A percentile compares a stretch with the other conserved stretches of the same genome.
These are phyloP conservation scores for Drosophila willistoni DNA, from an alignment of 1,140 invertebrate genomes.

Conservation along the genomic window DNA sequence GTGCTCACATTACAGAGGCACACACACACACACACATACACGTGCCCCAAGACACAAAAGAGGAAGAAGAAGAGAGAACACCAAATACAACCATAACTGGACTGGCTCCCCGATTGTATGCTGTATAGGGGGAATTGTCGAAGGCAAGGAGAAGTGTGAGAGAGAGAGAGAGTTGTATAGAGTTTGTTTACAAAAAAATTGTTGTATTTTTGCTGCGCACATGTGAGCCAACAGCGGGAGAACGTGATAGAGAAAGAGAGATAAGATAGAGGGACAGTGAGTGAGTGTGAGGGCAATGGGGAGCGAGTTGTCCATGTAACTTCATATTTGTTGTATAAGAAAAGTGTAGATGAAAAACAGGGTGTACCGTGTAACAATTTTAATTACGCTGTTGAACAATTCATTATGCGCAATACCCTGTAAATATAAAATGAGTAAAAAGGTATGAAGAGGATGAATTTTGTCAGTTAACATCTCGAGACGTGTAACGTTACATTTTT, in stretches of 20 bases:
- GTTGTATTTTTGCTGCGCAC: slow-evolving; percentile 75
- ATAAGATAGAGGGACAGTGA: too few species aligned
- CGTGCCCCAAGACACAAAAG: slow-evolving; percentile 37
- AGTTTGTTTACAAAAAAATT: slow-evolving; percentile 61
- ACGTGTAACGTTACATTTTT: not conserved
- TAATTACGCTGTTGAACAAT: slow-evolving; percentile 33
- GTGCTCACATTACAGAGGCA: slow-evolving; percentile 64
- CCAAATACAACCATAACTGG: slow-evolving; percentile 50
- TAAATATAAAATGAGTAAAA: not conserved
- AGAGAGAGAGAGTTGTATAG: slow-evolving; percentile 37
- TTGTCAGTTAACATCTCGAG: too few species aligned
- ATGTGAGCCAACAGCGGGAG: slow-evolving; percentile 51
- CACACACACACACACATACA: slow-evolving; percentile 14
- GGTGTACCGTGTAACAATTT: slow-evolving; percentile 44
- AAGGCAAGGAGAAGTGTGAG: not conserved
- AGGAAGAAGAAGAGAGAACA: slow-evolving; percentile 48
- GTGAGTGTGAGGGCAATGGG: slow-evolving; percentile 23
- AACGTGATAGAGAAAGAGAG: slow-evolving; percentile 21
- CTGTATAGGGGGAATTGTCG: too few species aligned
- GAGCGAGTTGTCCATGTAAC: slow-evolving; percentile 42
- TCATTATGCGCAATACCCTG: not conserved
- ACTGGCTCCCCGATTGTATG: slow-evolving; percentile 17
- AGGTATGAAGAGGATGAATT: not conserved
- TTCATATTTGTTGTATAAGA: slow-evolving; percentile 65
- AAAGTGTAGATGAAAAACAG: slow-evolving; percentile 41